Evolutionary conservation across 1,140 invertebrate genomes (phyloP), one percentile per base, ranked within the genome.

Genomic region (Carposina sasakii): DNA sequence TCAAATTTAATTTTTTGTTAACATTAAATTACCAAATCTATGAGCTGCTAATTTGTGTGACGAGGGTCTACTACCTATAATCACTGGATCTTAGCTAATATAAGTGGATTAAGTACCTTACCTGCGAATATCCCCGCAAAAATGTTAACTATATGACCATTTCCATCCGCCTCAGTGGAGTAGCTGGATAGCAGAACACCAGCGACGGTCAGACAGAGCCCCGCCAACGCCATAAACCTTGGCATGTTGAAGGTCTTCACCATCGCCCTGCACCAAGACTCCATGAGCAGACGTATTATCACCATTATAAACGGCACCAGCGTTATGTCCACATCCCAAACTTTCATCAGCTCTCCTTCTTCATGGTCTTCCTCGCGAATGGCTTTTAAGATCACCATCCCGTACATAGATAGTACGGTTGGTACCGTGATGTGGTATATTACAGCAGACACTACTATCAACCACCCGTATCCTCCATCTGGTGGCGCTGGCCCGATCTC

Each of bases 381-480:
- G 15, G 82, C 72, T 54, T 85, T 86, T 34, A 86, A 69, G 22
- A 89, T 75, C 6, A 88, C 69, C 17, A 89, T 54, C 39, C 88
- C 88, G 42, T 88, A 89, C 53, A 87, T 78, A 45, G 81, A 76
- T 28, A 87, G 45, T 15, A 89, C 58, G 47, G 85, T 84, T 9
- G 88, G 87, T 24, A 88, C 79, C 17, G 87, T 88, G 50, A 87
- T 79, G 67, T 91, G 87, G 57, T 90, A 88, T 41, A 89, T 77
- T 54, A 87, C 67, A 17, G 88, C 83, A 16, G 86, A 86, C 20
- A 87, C 50, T n/a, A 91, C 77, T 52, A 90, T 85, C 39, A 91
- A 55, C 89, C 90, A 91, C 2, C 89, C 89, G 57, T 89, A 90
- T 13, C 89, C 88, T 4, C 88, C 89, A 63, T 90, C 88, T 5